Evolutionary conservation across 2,797 vertebrate genomes (phyloP), one percentile per base, ranked within the genome.

Genomic region (Hapalemur alaotrensis): DNA sequence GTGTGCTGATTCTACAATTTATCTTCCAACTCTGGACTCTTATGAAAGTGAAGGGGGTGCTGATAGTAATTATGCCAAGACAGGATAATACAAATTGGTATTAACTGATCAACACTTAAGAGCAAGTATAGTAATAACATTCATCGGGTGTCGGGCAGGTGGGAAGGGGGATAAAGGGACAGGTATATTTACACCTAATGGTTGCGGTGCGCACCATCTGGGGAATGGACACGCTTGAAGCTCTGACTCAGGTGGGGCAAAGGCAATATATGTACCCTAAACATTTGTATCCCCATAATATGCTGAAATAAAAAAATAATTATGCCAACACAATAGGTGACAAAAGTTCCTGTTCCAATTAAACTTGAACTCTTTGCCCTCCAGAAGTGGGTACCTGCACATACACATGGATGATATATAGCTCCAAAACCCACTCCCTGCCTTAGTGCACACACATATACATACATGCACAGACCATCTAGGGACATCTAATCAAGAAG

Each of bases 381-480:
- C 67, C 32, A 15, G 32, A 65, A 75, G 28, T 38, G 20, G 4
- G 67, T 13, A 38, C 17, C 15, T 41, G 12, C 7, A 28, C 7
- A 18, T 30, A 14, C 2, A 43, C 20, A 1, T n/a, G 11, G 54
- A 48, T 46, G 13, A 43, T 7, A 15, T 1, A 4, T 3, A 41
- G 7, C 9, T 67, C 2, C 41, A 46, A 7, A 54, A 5, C 5
- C 28, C 20, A 61, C 2, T 13, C 7, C 35, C 5, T 52, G 0
- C 8, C 52, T 88, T n/a, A 61, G 2, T 8, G 13, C 35, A 54
- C 20, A 32, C 5, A 17, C 1, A 17, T 41, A 50, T 28, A 78
- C 0, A 7, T 5, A 35, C 11, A 81, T 5, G 1, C 20, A 70
- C 11, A 79, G 2, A 0, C 8, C 14, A 57, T 28, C 1, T 2